Percentiles rank a stretch among this genome's conserved stretches.
These are phyloP conservation scores for Keiferia lycopersicella DNA, from an alignment of 2,888 invertebrate species.

Conservation along the genomic window DNA sequence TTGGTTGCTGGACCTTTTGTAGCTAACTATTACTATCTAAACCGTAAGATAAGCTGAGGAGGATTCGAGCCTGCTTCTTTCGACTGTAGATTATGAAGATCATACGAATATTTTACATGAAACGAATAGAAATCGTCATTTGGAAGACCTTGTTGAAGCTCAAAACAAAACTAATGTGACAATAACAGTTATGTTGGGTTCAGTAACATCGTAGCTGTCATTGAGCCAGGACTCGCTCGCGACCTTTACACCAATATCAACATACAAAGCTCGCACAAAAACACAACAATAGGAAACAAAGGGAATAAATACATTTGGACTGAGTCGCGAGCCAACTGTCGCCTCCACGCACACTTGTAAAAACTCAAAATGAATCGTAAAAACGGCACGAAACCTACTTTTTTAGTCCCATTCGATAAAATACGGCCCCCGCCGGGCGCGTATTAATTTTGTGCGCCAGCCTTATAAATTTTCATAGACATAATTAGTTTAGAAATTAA, in stretches of 20 bases:
- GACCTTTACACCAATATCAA: conserved; percentile 67
- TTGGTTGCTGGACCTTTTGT: too few relatives aligned
- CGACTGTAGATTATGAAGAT: background rate
- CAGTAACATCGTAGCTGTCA: conserved; percentile 40
- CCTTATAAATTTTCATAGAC: conserved; percentile 79
- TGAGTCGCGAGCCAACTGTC: conserved; percentile 69
- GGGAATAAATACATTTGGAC: conserved; percentile 73
- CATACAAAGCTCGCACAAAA: conserved; percentile 58
- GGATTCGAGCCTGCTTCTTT: background rate
- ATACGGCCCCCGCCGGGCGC: conserved; percentile 63
- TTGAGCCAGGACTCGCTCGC: conserved; percentile 37
- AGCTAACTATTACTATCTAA: too few relatives aligned
- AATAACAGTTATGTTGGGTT: conserved; percentile 28
- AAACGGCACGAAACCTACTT: conserved; percentile 61
- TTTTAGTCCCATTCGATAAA: conserved; percentile 60
- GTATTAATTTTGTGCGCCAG: conserved; percentile 72
- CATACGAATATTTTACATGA: background rate
- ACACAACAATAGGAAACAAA: conserved; percentile 64
- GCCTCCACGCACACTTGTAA: conserved; percentile 57
- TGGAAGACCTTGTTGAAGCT: background rate
- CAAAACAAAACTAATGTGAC: conserved; percentile 11
- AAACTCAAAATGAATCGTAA: conserved; percentile 68
- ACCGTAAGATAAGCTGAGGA: background rate
- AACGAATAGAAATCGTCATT: background rate
- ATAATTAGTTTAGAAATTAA: conserved; percentile 80